Percentiles rank a stretch among this genome's conserved stretches.
Evolutionary conservation across 2,888 invertebrate species (phyloP).

Genomic region (Polyommatus icarus): DNA sequence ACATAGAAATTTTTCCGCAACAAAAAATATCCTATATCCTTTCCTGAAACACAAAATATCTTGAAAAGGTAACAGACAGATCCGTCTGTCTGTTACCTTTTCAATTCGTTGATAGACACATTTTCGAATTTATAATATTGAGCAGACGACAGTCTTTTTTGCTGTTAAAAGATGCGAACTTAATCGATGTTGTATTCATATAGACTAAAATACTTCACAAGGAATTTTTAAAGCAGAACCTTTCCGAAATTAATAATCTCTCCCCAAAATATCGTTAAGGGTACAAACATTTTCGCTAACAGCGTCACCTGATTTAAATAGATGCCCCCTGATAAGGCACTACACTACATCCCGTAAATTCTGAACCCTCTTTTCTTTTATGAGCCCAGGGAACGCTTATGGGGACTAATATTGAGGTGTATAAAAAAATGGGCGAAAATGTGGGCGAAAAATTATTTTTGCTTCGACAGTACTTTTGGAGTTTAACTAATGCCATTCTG

Average conservation of each 20-base stretch:
- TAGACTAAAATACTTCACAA: neutral
- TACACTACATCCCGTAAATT: slow-evolving; percentile 23
- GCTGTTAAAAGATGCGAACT: no score
- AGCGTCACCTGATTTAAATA: slow-evolving; percentile 25
- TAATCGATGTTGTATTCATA: no score
- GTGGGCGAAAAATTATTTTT: neutral
- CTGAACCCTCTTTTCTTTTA: slow-evolving; percentile 20
- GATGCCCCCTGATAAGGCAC: neutral
- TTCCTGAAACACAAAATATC: no score
- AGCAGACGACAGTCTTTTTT: no score
- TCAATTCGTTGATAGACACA: no score
- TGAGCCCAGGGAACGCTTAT: neutral
- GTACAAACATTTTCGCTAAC: neutral
- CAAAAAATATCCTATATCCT: no score
- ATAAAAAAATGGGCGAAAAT: neutral
- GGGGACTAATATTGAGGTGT: slow-evolving; percentile 21
- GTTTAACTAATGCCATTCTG: neutral
- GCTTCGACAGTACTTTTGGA: neutral
- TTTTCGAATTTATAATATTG: no score
- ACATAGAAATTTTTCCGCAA: no score
- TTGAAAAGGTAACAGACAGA: no score
- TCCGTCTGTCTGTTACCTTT: no score
- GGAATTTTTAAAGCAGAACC: neutral
- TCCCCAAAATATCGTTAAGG: neutral
- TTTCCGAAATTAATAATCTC: neutral